A percentile compares a stretch with the other conserved stretches of the same genome.
These are phyloP conservation scores for Cryptus viduatorius DNA, from an alignment of 2,888 invertebrate species.

Conservation along the genomic window DNA sequence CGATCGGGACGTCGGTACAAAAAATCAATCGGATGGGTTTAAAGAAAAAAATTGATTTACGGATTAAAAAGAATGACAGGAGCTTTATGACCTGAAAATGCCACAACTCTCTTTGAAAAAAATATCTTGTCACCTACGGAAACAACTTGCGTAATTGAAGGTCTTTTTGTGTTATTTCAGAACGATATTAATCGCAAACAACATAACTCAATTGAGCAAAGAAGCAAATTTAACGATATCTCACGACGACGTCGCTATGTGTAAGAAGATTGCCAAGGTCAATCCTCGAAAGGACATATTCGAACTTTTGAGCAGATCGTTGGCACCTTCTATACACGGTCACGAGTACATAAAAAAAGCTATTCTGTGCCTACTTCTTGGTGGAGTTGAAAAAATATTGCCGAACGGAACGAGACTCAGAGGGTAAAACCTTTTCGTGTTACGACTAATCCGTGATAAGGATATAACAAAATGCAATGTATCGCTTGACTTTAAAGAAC, in stretches of 20 bases:
- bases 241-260: constrained; percentile 94
- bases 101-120: neutral
- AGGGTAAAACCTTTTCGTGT: constrained; percentile 87
- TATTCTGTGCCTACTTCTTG: constrained; percentile 96
- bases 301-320: constrained; percentile 94
- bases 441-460: no score
- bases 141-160: constrained; percentile 3
- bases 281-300: constrained; percentile 92
- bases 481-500: neutral
- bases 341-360: constrained; percentile 98
- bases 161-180: constrained; percentile 85
- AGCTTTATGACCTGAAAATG: no score
- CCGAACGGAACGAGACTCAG: constrained; percentile 96
- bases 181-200: constrained; percentile 97
- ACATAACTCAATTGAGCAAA: constrained; percentile 95
- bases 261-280: constrained; percentile 91
- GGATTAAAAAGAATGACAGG: no score
- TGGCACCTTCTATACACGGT: constrained; percentile 99
- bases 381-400: constrained; percentile 97
- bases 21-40: no score
- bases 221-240: constrained; percentile 92
- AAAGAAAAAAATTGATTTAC: no score
- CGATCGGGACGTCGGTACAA: no score
- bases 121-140: neutral
- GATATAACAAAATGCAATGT: neutral